phyloP scores from a whole-genome alignment of 2,888 invertebrate species.

The Drosophila mimetica region DNA sequence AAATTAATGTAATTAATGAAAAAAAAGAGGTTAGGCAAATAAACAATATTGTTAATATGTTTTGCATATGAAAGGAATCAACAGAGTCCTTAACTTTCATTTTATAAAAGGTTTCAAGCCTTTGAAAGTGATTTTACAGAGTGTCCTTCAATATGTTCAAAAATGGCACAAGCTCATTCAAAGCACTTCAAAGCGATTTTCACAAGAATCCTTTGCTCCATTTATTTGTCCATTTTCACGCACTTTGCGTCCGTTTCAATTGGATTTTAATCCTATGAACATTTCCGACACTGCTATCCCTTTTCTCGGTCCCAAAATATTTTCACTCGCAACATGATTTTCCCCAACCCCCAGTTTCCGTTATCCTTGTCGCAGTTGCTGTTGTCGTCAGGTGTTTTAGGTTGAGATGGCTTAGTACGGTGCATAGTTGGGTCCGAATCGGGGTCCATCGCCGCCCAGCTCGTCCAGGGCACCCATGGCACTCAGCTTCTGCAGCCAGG shows the following conservation, averaged over 20 bases:
- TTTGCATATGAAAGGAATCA: conserved; percentile 3
- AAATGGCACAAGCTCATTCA: conserved; percentile 23
- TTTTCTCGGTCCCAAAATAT: conserved; percentile 7
- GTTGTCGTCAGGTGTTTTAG: conserved; percentile 30
- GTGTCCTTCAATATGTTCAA: conserved; percentile 21
- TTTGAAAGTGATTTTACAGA: conserved; percentile 32
- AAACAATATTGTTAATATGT: neutral
- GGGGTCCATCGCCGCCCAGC: conserved; percentile 53
- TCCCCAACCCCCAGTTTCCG: conserved; percentile 19
- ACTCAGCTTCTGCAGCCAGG: conserved; percentile 78
- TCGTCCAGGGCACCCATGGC: conserved; percentile 73
- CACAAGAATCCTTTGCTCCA: conserved; percentile 33
- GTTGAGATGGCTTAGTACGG: conserved; percentile 56
- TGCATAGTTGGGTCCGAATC: conserved; percentile 58
- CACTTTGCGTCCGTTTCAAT: conserved; percentile 34
- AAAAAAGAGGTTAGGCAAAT: neutral
- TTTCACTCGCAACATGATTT: conserved; percentile 23
- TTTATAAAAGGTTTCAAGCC: conserved; percentile 7
- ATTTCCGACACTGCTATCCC: conserved; percentile 15
- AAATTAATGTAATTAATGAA: neutral
- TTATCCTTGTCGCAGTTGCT: conserved; percentile 20
- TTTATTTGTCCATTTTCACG: conserved; percentile 42
- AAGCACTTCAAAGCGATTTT: conserved; percentile 32
- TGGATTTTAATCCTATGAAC: conserved; percentile 39
- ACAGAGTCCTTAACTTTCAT: conserved; percentile 5